Conservation (phyloP, 2,113 vertebrate species). For the Lophius piscatorius region DNA sequence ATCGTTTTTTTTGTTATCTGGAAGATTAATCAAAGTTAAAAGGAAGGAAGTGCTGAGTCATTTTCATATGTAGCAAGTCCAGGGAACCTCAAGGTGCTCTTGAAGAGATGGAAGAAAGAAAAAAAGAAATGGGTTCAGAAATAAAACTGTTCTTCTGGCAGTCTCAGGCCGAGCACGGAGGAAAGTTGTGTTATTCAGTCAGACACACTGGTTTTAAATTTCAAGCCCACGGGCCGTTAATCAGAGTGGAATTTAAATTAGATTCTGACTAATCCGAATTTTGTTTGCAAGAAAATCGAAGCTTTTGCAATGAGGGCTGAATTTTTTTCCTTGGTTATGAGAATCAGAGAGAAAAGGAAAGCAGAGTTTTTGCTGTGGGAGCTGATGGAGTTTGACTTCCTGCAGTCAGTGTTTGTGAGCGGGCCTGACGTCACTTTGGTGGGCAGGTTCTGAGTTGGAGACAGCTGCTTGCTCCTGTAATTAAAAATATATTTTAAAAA, state of each 20-base stretch:
- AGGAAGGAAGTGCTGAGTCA: conserved; percentile 9
- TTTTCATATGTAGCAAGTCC: not conserved
- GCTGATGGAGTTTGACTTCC: conserved; percentile 15
- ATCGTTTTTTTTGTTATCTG: not conserved
- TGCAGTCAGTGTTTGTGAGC: conserved; percentile 32
- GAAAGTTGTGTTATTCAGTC: not conserved
- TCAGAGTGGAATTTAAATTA: not conserved
- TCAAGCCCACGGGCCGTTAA: not conserved
- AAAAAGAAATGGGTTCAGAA: not conserved
- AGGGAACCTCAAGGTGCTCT: not conserved
- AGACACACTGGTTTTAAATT: not conserved
- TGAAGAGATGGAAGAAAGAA: too few relatives aligned
- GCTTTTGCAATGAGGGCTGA: not conserved
- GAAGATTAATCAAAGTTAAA: not conserved
- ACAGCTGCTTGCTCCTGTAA: conserved; percentile 76
- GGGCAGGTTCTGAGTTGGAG: conserved; percentile 54
- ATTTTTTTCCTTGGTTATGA: not conserved
- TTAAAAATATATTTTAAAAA: conserved; percentile 64
- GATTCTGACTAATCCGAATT: not conserved
- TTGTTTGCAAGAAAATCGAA: conserved; percentile 3
- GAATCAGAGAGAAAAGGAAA: conserved; percentile 12
- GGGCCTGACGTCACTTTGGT: conserved; percentile 24
- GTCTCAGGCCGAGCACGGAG: not conserved
- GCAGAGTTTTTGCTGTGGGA: conserved; percentile 24
- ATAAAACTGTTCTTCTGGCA: not conserved